A percentile compares a stretch with the other conserved stretches of the same genome.
Evolutionary conservation across 2,113 vertebrate species (phyloP).

Genomic region (Chlorodrepanis virens): DNA sequence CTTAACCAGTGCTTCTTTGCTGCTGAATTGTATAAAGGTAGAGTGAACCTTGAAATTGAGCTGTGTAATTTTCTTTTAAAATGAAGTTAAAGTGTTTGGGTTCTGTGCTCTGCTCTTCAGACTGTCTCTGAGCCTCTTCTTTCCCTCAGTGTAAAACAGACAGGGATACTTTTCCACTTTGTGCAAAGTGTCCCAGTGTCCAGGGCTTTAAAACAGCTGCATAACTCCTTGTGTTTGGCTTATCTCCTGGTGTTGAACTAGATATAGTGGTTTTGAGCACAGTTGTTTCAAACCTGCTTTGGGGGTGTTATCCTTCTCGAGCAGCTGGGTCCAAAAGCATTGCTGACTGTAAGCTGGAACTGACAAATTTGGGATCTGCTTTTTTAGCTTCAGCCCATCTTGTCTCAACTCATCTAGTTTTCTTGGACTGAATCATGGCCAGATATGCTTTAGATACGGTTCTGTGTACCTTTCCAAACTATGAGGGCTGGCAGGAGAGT

Average conservation of each 20-base stretch:
- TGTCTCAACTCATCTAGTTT: neutral
- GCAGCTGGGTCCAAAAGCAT: neutral
- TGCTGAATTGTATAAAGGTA: neutral
- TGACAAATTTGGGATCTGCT: neutral
- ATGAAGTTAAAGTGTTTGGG: neutral
- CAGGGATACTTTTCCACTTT: neutral
- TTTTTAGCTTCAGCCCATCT: neutral
- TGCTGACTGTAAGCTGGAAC: neutral
- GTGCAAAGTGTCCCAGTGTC: neutral
- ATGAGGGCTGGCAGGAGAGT: neutral
- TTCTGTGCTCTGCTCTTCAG: neutral
- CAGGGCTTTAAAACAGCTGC: neutral
- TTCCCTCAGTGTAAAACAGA: neutral
- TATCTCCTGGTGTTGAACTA: slow-evolving; percentile 6
- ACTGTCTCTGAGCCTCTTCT: neutral
- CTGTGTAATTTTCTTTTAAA: neutral
- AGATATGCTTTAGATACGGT: neutral
- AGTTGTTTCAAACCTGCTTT: slow-evolving; percentile 7
- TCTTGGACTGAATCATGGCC: neutral
- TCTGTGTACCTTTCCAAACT: neutral
- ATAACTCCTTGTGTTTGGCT: neutral
- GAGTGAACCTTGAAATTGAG: neutral
- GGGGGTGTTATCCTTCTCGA: neutral
- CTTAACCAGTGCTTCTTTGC: neutral
- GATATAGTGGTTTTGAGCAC: neutral